phyloP scores from a whole-genome alignment of 2,797 vertebrate species.

The Tenualosa thibaudeaui region DNA sequence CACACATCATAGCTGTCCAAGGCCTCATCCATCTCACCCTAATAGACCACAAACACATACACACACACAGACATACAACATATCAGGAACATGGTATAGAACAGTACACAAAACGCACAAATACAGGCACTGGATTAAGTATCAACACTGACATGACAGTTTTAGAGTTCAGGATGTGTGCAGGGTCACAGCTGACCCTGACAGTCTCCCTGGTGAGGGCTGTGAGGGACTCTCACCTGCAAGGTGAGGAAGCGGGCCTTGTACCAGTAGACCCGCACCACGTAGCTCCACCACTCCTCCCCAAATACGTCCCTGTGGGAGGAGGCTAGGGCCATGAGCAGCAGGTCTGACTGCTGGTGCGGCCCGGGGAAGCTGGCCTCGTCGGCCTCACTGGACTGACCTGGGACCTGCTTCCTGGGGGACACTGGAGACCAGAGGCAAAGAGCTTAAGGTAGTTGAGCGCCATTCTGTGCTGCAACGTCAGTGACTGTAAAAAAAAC shows the following conservation, averaged over 20 bases:
- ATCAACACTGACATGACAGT: no score
- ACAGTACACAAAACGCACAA: background rate
- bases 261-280: slow-evolving; percentile 92
- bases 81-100: background rate
- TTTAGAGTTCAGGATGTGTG: no score
- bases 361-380: slow-evolving; percentile 85
- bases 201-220: no score
- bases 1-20: slow-evolving; percentile 95
- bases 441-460: background rate
- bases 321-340: slow-evolving; percentile 87
- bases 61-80: slow-evolving; percentile 19
- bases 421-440: slow-evolving; percentile 68
- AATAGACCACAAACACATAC: slow-evolving; percentile 32
- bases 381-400: slow-evolving; percentile 69
- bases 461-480: background rate
- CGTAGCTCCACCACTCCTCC: slow-evolving; percentile 86
- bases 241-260: slow-evolving; percentile 79
- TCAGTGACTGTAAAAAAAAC: background rate
- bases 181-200: no score
- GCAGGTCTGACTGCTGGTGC: slow-evolving; percentile 87
- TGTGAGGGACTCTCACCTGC: background rate
- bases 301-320: slow-evolving; percentile 92
- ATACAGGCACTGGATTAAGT: no score
- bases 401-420: slow-evolving; percentile 72
- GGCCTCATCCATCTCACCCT: slow-evolving; percentile 97